Percentiles rank a stretch among this genome's conserved stretches.
These are phyloP conservation scores for Aradophagus sp. DNA, from an alignment of 1,140 invertebrate genomes.

Conservation along the genomic window DNA sequence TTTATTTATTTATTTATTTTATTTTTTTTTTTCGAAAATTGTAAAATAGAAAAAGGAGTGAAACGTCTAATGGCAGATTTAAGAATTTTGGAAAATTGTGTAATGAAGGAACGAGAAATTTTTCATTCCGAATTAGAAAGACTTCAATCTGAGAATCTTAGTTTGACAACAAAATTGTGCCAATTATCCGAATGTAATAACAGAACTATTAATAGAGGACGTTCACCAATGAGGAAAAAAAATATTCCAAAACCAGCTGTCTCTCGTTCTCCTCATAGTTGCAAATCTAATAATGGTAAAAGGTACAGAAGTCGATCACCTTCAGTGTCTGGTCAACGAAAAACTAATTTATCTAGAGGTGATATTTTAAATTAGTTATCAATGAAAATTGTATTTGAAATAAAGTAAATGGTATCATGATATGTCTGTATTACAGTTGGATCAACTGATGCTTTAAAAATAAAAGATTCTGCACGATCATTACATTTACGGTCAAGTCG, in stretches of 20 bases:
- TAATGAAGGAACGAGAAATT: slow-evolving; percentile 65
- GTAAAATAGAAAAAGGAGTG: slow-evolving; percentile 53
- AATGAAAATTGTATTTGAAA: too few species aligned
- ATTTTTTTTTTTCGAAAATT: too few species aligned
- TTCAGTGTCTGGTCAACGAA: slow-evolving; percentile 49
- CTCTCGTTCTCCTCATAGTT: slow-evolving; percentile 38
- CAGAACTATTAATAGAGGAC: slow-evolving; percentile 39
- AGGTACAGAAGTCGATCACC: slow-evolving; percentile 60
- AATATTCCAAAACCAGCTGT: slow-evolving; percentile 21
- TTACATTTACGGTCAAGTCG: slow-evolving; percentile 2
- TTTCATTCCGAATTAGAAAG: slow-evolving; percentile 69
- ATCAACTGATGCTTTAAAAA: slow-evolving; percentile 23
- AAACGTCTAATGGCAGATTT: slow-evolving; percentile 64
- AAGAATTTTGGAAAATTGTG: slow-evolving; percentile 67
- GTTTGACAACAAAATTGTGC: slow-evolving; percentile 46
- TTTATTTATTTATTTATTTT: too few species aligned
- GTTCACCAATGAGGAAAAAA: slow-evolving; percentile 40
- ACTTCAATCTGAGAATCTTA: slow-evolving; percentile 67
- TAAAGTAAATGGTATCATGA: too few species aligned
- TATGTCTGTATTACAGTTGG: slow-evolving; percentile 4
- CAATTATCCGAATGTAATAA: slow-evolving; percentile 41
- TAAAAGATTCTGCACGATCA: slow-evolving; percentile 22
- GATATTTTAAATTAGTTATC: too few species aligned
- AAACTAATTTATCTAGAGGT: slow-evolving; percentile 60
- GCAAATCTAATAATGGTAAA: slow-evolving; percentile 24